A percentile compares a stretch with the other conserved stretches of the same genome.
phyloP scores from a whole-genome alignment of 92 coral and sea anemone genomes.

The Zoanthus sociatus region DNA sequence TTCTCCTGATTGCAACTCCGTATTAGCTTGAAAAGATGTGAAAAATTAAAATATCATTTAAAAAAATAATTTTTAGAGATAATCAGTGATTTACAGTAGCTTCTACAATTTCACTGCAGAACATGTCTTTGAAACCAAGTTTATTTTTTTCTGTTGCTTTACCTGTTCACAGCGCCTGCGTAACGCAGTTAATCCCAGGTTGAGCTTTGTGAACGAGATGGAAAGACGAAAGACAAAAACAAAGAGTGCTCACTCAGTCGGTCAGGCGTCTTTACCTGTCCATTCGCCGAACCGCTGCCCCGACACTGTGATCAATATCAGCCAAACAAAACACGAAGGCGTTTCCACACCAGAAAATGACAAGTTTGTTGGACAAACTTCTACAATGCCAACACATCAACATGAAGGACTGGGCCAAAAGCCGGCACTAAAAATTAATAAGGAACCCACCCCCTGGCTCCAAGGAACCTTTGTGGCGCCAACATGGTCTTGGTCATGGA shows the following conservation, averaged over 20 bases:
- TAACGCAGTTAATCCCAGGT: conserved; percentile 36
- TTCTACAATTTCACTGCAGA: too few species aligned
- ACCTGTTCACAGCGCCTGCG: conserved; percentile 21
- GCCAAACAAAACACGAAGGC: neutral
- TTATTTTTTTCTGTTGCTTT: neutral
- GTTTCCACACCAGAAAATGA: neutral
- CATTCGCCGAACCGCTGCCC: conserved; percentile 23
- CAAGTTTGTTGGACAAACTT: neutral
- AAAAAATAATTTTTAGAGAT: too few species aligned
- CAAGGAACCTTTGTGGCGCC: conserved; percentile 10
- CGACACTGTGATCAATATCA: conserved; percentile 6
- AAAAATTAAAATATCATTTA: too few species aligned
- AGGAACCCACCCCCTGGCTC: neutral
- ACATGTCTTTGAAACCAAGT: neutral
- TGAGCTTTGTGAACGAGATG: conserved; percentile 22
- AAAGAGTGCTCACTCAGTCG: neutral
- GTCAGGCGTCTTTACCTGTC: conserved; percentile 7
- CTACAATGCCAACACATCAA: neutral
- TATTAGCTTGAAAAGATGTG: too few species aligned
- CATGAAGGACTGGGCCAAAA: neutral
- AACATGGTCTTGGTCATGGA: conserved; percentile 42
- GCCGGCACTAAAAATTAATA: neutral
- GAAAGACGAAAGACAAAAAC: conserved; percentile 15
- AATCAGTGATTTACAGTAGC: too few species aligned
- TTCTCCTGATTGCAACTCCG: too few species aligned